Base-by-base conservation (phyloP, 2,113 vertebrate genomes). In the Trichomycterus rosablanca region DNA sequence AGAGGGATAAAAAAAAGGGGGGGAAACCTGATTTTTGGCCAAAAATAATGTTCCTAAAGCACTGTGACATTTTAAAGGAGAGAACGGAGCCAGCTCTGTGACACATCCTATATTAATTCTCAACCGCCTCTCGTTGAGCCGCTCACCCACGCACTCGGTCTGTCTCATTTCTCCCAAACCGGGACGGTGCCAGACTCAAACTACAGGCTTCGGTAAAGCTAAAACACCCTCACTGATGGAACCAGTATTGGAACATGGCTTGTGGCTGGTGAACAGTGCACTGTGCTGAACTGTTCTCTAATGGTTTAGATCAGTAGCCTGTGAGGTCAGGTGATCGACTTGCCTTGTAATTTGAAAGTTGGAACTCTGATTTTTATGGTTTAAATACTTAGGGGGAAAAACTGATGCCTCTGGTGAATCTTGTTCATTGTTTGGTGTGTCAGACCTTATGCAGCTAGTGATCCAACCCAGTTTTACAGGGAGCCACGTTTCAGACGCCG, bases 71-170 rank as follows among this genome's bases (percentile, higher is more conserved):
- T 67, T 59, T 19, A 12, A n/a, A n/a, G n/a, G n/a, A n/a, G n/a
- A n/a, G n/a, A n/a, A n/a, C n/a, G n/a, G n/a, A n/a, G 67, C 68
- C 76, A 77, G 68, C 60, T 66, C 42, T 63, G 40, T 76, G 77
- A 44, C 77, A 74, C 76, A 52, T 67, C 74, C 77, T 63, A 53
- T 72, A 74, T 77, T 72, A 73, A 80, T 76, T 51, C 69, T 74
- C 71, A 58, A 37, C 74, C 69, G 54, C 59, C 53, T 52, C 40
- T 19, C 34, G 46, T 42, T 58, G 49, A 66, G 63, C 35, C 26
- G 7, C 55, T 52, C 62, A 19, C 62, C 57, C 63, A 59, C 72
- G 65, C 65, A 50, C 16, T 20, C 18, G 56, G 46, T 40, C 20
- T 52, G 48, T 61, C 51, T 60, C 23, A 63, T 66, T 66, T 69